Conservation (phyloP, 2,888 invertebrate species). For the Ornithoptera priamus region DNA sequence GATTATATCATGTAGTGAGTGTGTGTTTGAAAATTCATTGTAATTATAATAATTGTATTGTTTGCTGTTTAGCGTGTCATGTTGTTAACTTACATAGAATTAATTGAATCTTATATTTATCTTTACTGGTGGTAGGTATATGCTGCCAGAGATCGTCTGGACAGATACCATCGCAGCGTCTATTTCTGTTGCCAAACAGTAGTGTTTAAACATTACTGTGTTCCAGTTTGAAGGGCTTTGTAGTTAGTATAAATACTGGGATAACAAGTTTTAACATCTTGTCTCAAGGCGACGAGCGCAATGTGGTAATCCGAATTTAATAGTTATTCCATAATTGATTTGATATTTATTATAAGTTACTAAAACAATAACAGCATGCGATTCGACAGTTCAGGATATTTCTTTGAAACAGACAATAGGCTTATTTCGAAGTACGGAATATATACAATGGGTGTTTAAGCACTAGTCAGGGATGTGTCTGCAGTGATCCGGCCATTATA, state of each 20-base stretch:
- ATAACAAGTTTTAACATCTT: no score
- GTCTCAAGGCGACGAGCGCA: no score
- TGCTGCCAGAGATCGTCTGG: no score
- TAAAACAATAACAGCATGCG: background rate
- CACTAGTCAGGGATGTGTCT: conserved; percentile 20
- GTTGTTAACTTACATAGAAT: background rate
- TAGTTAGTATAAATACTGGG: no score
- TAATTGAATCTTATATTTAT: background rate
- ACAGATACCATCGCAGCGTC: no score
- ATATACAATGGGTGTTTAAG: conserved; percentile 28
- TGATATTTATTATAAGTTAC: background rate
- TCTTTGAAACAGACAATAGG: conserved; percentile 28
- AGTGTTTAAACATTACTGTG: no score
- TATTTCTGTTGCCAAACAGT: no score
- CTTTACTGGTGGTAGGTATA: no score
- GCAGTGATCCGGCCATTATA: conserved; percentile 8
- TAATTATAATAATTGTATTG: conserved; percentile 58
- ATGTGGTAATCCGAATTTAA: no score
- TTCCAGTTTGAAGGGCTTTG: no score
- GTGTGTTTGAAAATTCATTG: conserved; percentile 70
- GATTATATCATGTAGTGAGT: conserved; percentile 53
- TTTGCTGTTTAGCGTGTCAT: conserved; percentile 55
- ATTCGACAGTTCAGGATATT: conserved; percentile 18
- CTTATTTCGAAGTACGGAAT: conserved; percentile 23
- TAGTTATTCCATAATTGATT: background rate